Conservation (phyloP, 2,797 vertebrate species). For the Crypturellus tataupa region DNA sequence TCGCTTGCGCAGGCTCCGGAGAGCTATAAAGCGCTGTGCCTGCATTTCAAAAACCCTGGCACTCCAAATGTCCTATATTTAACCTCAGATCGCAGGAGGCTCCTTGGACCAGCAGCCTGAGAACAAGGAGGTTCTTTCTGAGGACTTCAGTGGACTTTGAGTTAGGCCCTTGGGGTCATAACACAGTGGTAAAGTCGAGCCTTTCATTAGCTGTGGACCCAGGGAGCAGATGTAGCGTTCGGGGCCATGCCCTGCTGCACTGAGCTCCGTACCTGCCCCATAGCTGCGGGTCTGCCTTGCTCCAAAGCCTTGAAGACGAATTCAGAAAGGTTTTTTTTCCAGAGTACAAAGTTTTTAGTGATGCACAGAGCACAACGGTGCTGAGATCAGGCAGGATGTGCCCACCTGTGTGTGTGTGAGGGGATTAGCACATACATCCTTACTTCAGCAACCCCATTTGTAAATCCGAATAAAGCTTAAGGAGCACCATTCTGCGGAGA, state of each 20-base stretch:
- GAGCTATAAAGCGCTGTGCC: background rate
- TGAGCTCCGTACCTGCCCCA: background rate
- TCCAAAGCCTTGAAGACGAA: rapidly evolving
- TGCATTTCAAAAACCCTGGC: background rate
- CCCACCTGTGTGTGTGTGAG: background rate
- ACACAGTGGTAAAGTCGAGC: rapidly evolving
- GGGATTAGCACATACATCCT: background rate
- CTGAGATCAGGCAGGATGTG: rapidly evolving
- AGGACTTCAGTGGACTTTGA: background rate
- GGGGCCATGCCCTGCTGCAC: background rate
- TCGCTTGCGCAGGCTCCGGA: background rate
- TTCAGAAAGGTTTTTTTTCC: background rate
- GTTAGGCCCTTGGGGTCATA: background rate
- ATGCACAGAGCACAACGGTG: background rate
- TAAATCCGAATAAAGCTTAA: background rate
- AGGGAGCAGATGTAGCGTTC: background rate
- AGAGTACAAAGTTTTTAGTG: background rate
- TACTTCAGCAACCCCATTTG: background rate
- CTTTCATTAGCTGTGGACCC: background rate
- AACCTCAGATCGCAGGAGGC: background rate
- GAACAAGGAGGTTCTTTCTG: background rate
- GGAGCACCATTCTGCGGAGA: slow-evolving; percentile 27
- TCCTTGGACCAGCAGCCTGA: background rate
- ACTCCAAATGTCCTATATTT: background rate
- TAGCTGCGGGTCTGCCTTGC: background rate